Conservation (phyloP, 2,888 invertebrate species). For the Dichetophora obliterata region DNA sequence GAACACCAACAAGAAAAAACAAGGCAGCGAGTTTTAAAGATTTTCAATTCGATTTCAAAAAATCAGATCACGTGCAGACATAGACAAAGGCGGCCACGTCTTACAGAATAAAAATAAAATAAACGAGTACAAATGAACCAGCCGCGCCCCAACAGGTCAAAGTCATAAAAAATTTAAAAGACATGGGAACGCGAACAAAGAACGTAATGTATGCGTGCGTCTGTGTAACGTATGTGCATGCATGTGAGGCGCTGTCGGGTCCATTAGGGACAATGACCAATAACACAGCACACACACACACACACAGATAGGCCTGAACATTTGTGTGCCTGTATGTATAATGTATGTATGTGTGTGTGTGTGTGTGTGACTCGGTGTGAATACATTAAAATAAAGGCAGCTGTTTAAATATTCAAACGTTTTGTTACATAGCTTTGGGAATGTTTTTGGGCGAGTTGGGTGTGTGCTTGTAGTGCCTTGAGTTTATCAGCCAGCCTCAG, state of each 20-base stretch:
- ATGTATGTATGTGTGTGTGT: not conserved
- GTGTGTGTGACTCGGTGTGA: not conserved
- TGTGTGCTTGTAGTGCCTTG: not conserved
- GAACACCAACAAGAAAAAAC: not conserved
- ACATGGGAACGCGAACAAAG: not conserved
- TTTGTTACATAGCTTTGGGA: not conserved
- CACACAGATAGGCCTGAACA: not conserved
- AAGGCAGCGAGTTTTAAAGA: not conserved
- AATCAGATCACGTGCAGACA: conserved; percentile 10
- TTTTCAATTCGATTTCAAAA: conserved; percentile 4
- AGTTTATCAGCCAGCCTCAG: too few species aligned
- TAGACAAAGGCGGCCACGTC: conserved; percentile 4
- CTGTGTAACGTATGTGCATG: not conserved
- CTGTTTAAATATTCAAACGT: not conserved
- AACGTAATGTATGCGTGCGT: not conserved
- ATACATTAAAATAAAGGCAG: not conserved
- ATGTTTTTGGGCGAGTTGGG: not conserved
- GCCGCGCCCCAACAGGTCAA: not conserved
- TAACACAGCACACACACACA: not conserved
- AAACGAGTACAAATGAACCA: not conserved
- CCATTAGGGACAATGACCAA: too few species aligned
- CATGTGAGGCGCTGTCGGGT: too few species aligned
- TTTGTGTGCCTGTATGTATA: too few species aligned
- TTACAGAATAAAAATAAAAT: not conserved
- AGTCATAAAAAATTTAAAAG: conserved; percentile 18